Percentiles rank a stretch among this genome's conserved stretches.
Evolutionary conservation across 1,140 invertebrate genomes (phyloP).

Genomic region (Cryptotermes secundus): DNA sequence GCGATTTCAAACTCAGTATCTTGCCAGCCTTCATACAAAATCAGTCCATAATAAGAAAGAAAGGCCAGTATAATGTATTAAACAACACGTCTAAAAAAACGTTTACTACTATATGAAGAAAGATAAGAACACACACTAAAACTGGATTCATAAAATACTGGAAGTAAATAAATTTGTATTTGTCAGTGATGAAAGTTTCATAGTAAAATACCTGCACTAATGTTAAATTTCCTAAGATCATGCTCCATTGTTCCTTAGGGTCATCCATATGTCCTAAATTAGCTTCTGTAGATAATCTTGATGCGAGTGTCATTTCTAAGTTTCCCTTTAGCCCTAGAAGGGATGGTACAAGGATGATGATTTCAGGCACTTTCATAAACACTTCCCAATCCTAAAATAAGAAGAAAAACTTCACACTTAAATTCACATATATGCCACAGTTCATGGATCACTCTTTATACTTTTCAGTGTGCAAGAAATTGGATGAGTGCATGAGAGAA

Average conservation of each 20-base stretch:
- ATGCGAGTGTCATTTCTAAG: slow-evolving; percentile 96
- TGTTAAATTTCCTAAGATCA: slow-evolving; percentile 84
- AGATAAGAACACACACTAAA: no score
- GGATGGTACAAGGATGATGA: slow-evolving; percentile 92
- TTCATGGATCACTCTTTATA: no score
- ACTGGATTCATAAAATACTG: no score
- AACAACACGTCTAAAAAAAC: no score
- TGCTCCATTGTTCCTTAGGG: slow-evolving; percentile 62
- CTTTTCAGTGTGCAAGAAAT: no score
- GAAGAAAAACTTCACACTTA: neutral
- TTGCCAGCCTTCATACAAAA: no score
- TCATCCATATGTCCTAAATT: slow-evolving; percentile 79
- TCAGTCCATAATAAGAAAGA: no score
- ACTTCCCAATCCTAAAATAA: slow-evolving; percentile 78
- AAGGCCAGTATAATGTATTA: no score
- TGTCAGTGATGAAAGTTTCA: neutral
- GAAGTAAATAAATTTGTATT: neutral
- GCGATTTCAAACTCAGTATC: no score
- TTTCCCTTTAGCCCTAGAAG: slow-evolving; percentile 96
- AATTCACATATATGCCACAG: no score
- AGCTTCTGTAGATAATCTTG: slow-evolving; percentile 86
- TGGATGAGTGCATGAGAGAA: no score
- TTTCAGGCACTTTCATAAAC: slow-evolving; percentile 79
- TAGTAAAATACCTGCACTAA: slow-evolving; percentile 71
- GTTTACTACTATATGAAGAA: no score